A percentile compares a stretch with the other conserved stretches of the same genome.
phyloP scores from a whole-genome alignment of 2,113 vertebrate genomes.

The Hoplias malabaricus region DNA sequence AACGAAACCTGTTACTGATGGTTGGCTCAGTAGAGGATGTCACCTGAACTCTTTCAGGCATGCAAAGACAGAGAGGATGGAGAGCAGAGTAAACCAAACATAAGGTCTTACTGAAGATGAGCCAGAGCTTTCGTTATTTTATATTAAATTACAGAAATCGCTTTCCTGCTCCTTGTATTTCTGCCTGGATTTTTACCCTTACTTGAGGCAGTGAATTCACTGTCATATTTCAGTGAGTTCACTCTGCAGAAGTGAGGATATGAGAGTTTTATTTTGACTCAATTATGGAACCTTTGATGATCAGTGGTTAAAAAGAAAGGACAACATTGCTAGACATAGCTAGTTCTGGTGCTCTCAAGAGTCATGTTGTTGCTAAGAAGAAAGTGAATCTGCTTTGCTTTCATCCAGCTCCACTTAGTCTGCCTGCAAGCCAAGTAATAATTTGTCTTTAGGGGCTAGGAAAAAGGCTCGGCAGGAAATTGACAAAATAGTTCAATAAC shows the following conservation, averaged over 20 bases:
- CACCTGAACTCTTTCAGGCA: slow-evolving; percentile 19
- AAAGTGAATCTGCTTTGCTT: slow-evolving; percentile 23
- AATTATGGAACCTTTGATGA: slow-evolving; percentile 23
- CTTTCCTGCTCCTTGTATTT: not conserved
- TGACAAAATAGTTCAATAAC: slow-evolving; percentile 15
- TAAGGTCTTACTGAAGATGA: not conserved
- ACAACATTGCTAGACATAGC: slow-evolving; percentile 24
- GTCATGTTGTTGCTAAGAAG: not conserved
- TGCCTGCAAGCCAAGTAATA: not conserved
- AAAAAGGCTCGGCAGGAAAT: slow-evolving; percentile 17
- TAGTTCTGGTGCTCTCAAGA: not conserved
- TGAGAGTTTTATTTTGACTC: slow-evolving; percentile 34
- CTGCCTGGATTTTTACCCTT: not conserved
- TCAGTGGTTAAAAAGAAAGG: slow-evolving; percentile 25
- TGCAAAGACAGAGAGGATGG: not conserved
- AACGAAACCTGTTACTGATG: slow-evolving; percentile 53
- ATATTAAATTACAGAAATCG: slow-evolving; percentile 1
- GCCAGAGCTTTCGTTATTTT: not conserved
- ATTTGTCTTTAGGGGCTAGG: not conserved
- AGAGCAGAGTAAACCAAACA: not conserved
- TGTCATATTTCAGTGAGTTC: slow-evolving; percentile 9
- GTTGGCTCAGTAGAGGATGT: slow-evolving; percentile 7
- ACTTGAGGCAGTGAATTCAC: not conserved
- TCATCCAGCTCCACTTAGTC: not conserved
- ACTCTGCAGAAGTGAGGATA: not conserved